These are phyloP conservation scores for Lates calcarifer DNA, from an alignment of 2,113 vertebrate genomes.

Conservation along the genomic window DNA sequence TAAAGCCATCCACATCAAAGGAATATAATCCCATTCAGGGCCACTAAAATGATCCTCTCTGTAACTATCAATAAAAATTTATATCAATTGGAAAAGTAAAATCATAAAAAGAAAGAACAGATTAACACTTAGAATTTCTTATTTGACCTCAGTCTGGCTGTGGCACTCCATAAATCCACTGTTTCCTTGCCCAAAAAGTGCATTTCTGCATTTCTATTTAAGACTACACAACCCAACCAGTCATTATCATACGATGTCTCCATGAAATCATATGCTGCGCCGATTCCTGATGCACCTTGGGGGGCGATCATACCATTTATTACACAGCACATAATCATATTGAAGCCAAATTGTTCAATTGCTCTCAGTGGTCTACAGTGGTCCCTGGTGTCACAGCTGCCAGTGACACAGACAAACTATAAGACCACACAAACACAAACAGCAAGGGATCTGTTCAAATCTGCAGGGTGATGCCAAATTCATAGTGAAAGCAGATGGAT, in stretches of 20 bases:
- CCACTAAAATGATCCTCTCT: background rate
- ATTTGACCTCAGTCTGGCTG: conserved; percentile 16
- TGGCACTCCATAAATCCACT: conserved; percentile 8
- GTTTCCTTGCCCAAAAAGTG: conserved; percentile 25
- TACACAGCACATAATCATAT: conserved; percentile 50
- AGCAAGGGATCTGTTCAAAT: conserved; percentile 18
- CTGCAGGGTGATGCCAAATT: conserved; percentile 24
- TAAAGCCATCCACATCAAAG: background rate
- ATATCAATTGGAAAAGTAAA: conserved; percentile 7
- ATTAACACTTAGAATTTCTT: conserved; percentile 5
- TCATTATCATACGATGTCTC: conserved; percentile 61
- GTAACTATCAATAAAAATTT: background rate
- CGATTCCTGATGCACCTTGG: conserved; percentile 13
- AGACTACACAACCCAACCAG: conserved; percentile 56
- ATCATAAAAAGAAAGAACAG: background rate
- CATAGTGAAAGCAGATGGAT: conserved; percentile 60
- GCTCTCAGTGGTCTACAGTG: background rate
- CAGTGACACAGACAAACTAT: conserved; percentile 38
- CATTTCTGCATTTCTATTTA: conserved; percentile 60
- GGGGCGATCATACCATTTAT: conserved; percentile 23
- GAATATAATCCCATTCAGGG: background rate
- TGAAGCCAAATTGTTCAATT: conserved; percentile 27
- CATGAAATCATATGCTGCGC: conserved; percentile 65
- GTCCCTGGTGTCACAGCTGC: conserved; percentile 27
- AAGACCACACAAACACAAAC: conserved; percentile 69